phyloP scores from a whole-genome alignment of 2,797 vertebrate genomes.

The Strix occidentalis region DNA sequence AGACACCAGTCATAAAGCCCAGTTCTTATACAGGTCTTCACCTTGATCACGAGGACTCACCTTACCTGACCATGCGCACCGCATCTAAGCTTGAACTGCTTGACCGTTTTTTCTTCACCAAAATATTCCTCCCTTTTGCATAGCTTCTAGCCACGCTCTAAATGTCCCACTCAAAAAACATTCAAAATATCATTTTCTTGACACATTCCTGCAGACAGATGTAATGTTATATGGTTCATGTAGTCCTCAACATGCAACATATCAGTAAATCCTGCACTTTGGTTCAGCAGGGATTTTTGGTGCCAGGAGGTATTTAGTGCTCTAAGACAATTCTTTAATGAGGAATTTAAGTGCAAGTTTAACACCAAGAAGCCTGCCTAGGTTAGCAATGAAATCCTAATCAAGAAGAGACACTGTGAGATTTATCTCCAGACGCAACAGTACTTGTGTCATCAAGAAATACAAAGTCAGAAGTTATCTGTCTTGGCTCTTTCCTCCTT shows the following conservation, averaged over 20 bases:
- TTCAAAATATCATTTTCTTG: not conserved
- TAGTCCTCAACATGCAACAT: not conserved
- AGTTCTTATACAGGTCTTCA: not conserved
- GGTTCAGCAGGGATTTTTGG: not conserved
- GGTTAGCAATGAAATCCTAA: not conserved
- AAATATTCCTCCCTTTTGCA: not conserved
- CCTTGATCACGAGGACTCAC: not conserved
- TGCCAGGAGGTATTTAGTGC: not conserved
- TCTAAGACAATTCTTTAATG: not conserved
- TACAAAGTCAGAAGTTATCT: not conserved
- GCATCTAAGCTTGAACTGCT: not conserved
- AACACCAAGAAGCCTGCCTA: not conserved
- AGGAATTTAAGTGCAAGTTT: not conserved
- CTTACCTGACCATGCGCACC: not conserved
- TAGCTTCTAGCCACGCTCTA: not conserved
- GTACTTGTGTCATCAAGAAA: not conserved
- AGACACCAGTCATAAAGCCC: not conserved
- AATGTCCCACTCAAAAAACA: not conserved
- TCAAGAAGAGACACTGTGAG: not conserved
- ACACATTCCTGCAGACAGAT: not conserved
- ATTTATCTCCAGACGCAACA: not conserved
- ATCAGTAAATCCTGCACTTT: not conserved
- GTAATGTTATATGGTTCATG: not conserved
- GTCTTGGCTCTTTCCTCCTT: not conserved
- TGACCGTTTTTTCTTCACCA: rapidly evolving